These are phyloP conservation scores for Remorina albescens DNA, from an alignment of 2,797 vertebrate genomes.

Conservation along the genomic window DNA sequence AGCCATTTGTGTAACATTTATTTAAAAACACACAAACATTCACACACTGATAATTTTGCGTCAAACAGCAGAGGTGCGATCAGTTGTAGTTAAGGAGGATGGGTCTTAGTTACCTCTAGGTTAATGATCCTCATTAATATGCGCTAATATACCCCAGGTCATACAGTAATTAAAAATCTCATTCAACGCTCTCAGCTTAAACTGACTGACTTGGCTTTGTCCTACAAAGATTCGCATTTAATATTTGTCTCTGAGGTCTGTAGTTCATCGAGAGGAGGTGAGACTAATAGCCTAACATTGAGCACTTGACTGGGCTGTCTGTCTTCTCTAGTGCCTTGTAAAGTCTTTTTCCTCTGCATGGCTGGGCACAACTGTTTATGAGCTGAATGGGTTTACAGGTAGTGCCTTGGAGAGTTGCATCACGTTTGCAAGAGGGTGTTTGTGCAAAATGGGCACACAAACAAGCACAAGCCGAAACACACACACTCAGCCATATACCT, in stretches of 20 bases:
- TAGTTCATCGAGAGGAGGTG: slow-evolving; percentile 53
- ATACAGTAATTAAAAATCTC: slow-evolving; percentile 91
- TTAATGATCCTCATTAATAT: slow-evolving; percentile 91
- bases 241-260: slow-evolving; percentile 78
- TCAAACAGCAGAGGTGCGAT: slow-evolving; percentile 79
- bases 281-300: slow-evolving; percentile 54
- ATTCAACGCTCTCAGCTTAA: slow-evolving; percentile 84
- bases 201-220: slow-evolving; percentile 76
- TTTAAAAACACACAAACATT: slow-evolving; percentile 22
- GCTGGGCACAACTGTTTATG: slow-evolving; percentile 76
- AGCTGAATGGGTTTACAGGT: slow-evolving; percentile 72
- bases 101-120: slow-evolving; percentile 90
- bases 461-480: slow-evolving; percentile 68
- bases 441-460: slow-evolving; percentile 73
- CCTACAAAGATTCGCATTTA: slow-evolving; percentile 78
- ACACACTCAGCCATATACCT: slow-evolving; percentile 65
- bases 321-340: slow-evolving; percentile 47
- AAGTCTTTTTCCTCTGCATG: slow-evolving; percentile 65
- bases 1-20: slow-evolving; percentile 30
- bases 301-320: slow-evolving; percentile 51
- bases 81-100: slow-evolving; percentile 88
- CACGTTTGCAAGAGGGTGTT: slow-evolving; percentile 86
- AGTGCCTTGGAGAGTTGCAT: slow-evolving; percentile 84
- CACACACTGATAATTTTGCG: slow-evolving; percentile 44
- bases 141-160: slow-evolving; percentile 89